These are phyloP conservation scores for Tachysurus vachellii DNA, from an alignment of 2,113 vertebrate species.

Conservation along the genomic window DNA sequence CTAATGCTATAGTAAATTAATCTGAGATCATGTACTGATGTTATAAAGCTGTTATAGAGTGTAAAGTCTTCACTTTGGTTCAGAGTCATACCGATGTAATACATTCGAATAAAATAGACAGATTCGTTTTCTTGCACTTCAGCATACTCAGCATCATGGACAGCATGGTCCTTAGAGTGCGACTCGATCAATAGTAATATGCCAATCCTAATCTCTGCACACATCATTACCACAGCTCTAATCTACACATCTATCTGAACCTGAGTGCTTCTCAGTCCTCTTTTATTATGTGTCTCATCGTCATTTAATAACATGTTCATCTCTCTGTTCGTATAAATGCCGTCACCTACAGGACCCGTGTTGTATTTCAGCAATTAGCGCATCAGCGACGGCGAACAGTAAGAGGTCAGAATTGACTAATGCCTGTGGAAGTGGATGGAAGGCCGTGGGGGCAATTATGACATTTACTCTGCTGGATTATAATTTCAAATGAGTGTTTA, in stretches of 20 bases:
- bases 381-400: conserved; percentile 53
- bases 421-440: conserved; percentile 68
- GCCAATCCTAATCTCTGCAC: conserved; percentile 67
- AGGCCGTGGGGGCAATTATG: conserved; percentile 78
- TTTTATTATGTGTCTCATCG: background rate
- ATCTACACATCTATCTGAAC: background rate
- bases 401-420: conserved; percentile 71
- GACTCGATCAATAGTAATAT: conserved; percentile 74
- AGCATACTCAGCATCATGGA: conserved; percentile 60
- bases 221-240: conserved; percentile 4
- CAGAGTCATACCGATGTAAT: background rate
- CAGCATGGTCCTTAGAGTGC: conserved; percentile 63
- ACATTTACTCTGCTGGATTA: conserved; percentile 80
- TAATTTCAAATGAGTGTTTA: conserved; percentile 83
- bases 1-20: too few species aligned
- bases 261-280: background rate
- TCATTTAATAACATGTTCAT: background rate
- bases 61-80: background rate
- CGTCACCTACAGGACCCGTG: conserved; percentile 41
- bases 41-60: background rate
- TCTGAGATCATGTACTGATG: background rate
- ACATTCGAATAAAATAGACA: conserved; percentile 51
- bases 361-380: conserved; percentile 54
- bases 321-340: background rate
- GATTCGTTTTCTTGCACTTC: background rate